Conservation (phyloP, 1,140 invertebrate genomes). For the Heliconius melpomene region DNA sequence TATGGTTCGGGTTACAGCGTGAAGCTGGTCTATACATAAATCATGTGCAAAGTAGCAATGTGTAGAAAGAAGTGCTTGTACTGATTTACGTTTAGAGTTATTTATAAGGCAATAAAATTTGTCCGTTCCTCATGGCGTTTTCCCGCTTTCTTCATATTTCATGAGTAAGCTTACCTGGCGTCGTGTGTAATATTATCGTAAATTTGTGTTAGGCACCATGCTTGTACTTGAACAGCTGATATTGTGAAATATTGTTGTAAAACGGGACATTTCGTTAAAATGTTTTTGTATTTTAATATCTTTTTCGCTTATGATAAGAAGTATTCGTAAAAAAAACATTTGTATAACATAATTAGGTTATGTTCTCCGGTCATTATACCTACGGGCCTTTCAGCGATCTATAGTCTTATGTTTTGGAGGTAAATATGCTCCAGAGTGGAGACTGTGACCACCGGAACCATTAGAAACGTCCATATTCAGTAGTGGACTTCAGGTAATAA, state of each 20-base stretch:
- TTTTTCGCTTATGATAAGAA: too few species aligned
- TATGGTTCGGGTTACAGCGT: too few species aligned
- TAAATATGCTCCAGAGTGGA: too few species aligned
- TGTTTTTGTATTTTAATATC: background rate
- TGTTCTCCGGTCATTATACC: too few species aligned
- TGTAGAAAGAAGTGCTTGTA: slow-evolving; percentile 24
- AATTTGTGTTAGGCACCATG: slow-evolving; percentile 32
- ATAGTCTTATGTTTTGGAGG: too few species aligned
- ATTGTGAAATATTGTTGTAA: slow-evolving; percentile 31
- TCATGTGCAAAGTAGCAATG: slow-evolving; percentile 6
- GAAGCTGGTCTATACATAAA: background rate
- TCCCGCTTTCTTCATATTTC: slow-evolving; percentile 40
- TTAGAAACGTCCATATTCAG: too few species aligned
- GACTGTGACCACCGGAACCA: too few species aligned
- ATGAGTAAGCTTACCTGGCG: slow-evolving; percentile 33
- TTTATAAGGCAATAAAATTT: slow-evolving; percentile 43
- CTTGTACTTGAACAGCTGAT: slow-evolving; percentile 31
- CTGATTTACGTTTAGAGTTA: slow-evolving; percentile 36
- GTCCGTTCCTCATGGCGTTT: slow-evolving; percentile 35
- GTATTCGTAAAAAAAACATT: too few species aligned
- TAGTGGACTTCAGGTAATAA: too few species aligned
- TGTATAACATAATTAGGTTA: too few species aligned
- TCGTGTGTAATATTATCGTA: slow-evolving; percentile 23
- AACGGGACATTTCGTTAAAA: background rate
- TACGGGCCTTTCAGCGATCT: too few species aligned